These are phyloP conservation scores for Cotesia typhae DNA, from an alignment of 1,140 invertebrate species.

Conservation along the genomic window DNA sequence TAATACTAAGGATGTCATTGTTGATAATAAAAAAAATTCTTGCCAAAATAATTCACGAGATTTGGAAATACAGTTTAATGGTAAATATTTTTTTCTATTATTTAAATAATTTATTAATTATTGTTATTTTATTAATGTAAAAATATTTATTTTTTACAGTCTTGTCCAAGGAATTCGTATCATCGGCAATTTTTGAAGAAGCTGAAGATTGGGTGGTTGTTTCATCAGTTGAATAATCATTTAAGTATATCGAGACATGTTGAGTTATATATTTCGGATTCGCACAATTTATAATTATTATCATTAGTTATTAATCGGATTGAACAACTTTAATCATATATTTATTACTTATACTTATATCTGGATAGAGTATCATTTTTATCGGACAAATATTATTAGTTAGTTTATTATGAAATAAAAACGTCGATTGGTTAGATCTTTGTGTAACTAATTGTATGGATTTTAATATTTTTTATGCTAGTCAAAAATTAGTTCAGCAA, in stretches of 20 bases:
- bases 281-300: constrained; percentile 7
- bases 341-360: neutral
- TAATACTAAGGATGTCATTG: neutral
- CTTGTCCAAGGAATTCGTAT: constrained; percentile 55
- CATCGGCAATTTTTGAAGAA: constrained; percentile 51
- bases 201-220: constrained; percentile 59
- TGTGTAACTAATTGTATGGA: neutral
- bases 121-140: constrained; percentile 5
- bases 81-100: constrained; percentile 40
- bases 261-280: neutral
- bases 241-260: neutral
- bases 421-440: neutral
- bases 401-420: neutral
- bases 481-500: neutral
- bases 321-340: constrained; percentile 1
- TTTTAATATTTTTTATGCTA: constrained; percentile 18
- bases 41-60: constrained; percentile 36
- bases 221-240: constrained; percentile 16
- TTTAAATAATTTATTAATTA: neutral
- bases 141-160: constrained; percentile 46
- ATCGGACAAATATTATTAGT: neutral
- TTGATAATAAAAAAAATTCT: constrained; percentile 6
- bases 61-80: constrained; percentile 53
- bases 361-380: neutral
- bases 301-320: neutral